Conservation (phyloP, 1,140 invertebrate species). For the Platyura marginata region DNA sequence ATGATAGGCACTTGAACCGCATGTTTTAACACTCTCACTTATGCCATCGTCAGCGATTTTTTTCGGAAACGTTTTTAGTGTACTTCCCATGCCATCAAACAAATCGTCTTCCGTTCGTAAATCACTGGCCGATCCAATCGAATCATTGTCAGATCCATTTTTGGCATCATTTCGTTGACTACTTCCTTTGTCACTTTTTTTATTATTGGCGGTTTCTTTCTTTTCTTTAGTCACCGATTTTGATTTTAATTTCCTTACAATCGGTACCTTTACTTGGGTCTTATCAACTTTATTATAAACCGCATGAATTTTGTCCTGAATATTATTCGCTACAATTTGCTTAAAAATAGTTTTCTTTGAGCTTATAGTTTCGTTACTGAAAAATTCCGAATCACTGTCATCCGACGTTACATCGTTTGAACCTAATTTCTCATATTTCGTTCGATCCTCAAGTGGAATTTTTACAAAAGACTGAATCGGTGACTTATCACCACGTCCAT, state of each 20-base stretch:
- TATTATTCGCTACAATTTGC: slow-evolving; percentile 30
- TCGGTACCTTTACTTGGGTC: slow-evolving; percentile 19
- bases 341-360: slow-evolving; percentile 23
- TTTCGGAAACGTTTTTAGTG: slow-evolving; percentile 11
- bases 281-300: slow-evolving; percentile 28
- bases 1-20: slow-evolving; percentile 47
- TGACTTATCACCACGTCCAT: slow-evolving; percentile 13
- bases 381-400: slow-evolving; percentile 27
- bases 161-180: slow-evolving; percentile 18
- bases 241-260: slow-evolving; percentile 20
- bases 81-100: slow-evolving; percentile 20
- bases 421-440: slow-evolving; percentile 62
- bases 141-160: slow-evolving; percentile 38
- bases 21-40: slow-evolving; percentile 45
- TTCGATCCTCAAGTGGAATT: slow-evolving; percentile 47
- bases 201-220: slow-evolving; percentile 21
- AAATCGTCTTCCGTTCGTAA: slow-evolving; percentile 39
- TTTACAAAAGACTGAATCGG: slow-evolving; percentile 36
- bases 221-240: slow-evolving; percentile 17
- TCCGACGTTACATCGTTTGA: slow-evolving; percentile 40
- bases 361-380: slow-evolving; percentile 9
- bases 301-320: slow-evolving; percentile 26
- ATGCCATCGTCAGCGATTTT: slow-evolving; percentile 35
- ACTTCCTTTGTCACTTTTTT: slow-evolving; percentile 10
- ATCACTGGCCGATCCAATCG: slow-evolving; percentile 56